phyloP scores from a whole-genome alignment of 2,888 invertebrate species.

The Tuberolachnus salignus region DNA sequence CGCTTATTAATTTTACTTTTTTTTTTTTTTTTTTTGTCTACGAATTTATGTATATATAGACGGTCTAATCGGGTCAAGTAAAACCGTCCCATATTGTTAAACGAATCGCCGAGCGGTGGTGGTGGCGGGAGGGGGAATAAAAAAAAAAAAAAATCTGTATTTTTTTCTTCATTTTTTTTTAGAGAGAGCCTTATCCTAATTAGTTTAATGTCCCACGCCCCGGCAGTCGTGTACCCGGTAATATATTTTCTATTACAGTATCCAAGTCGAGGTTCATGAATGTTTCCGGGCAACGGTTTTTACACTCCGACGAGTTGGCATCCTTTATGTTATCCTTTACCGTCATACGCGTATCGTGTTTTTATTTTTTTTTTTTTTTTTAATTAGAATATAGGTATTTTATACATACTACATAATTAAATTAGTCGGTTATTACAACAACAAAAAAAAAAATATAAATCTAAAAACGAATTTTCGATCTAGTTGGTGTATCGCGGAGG shows the following conservation, averaged over 20 bases:
- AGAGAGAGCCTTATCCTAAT: conserved; percentile 45
- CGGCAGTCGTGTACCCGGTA: neutral
- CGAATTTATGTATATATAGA: neutral
- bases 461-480: no score
- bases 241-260: conserved; percentile 48
- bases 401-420: neutral
- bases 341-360: neutral
- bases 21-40: neutral
- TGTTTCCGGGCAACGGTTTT: conserved; percentile 47
- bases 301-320: conserved; percentile 22
- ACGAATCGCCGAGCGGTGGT: neutral
- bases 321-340: conserved; percentile 9
- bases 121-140: no score
- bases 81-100: conserved; percentile 32
- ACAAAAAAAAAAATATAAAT: no score
- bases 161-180: conserved; percentile 42
- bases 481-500: no score
- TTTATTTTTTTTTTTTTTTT: no score
- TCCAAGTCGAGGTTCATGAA: conserved; percentile 43
- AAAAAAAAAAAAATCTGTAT: conserved; percentile 23
- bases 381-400: conserved; percentile 29
- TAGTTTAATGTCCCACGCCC: conserved; percentile 43
- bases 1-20: conserved; percentile 3
- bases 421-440: no score
- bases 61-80: conserved; percentile 23